Evolutionary conservation across 2,797 vertebrate genomes (phyloP).

Genomic region (Syngnathus acus): DNA sequence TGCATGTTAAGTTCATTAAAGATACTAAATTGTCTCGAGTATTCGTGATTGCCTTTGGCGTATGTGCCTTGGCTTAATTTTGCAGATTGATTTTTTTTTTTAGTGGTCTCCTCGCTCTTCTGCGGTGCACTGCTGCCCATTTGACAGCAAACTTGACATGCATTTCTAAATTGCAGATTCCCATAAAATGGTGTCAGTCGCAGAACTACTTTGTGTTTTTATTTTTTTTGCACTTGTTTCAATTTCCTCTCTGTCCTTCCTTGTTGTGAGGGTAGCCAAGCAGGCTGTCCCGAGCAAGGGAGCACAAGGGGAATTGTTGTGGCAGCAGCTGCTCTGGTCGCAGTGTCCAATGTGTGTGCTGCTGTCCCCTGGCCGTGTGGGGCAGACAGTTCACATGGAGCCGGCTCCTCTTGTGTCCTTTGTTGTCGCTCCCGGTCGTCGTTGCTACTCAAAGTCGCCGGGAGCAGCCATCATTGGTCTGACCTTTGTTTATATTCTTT

Average conservation of each 20-base stretch:
- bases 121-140: neutral
- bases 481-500: conserved; percentile 6
- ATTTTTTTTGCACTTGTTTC: conserved; percentile 25
- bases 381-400: conserved; percentile 65
- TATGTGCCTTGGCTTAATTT: neutral
- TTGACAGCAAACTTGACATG: conserved; percentile 2
- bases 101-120: conserved; percentile 21
- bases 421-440: conserved; percentile 69
- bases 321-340: conserved; percentile 62
- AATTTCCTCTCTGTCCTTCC: conserved; percentile 22
- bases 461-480: conserved; percentile 23
- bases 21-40: neutral
- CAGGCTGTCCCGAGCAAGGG: conserved; percentile 53
- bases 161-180: conserved; percentile 27
- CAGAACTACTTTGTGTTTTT: conserved; percentile 41
- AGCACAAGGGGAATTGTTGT: conserved; percentile 70
- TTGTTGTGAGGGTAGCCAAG: conserved; percentile 45
- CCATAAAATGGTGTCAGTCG: conserved; percentile 50
- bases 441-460: conserved; percentile 52
- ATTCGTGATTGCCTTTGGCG: neutral
- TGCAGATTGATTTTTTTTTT: conserved; percentile 49
- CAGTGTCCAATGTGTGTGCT: conserved; percentile 21
- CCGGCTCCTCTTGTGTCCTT: conserved; percentile 73
- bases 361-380: conserved; percentile 52
- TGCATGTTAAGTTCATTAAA: neutral